These are phyloP conservation scores for Melanerpes formicivorus DNA, from an alignment of 2,113 vertebrate species.

Conservation along the genomic window DNA sequence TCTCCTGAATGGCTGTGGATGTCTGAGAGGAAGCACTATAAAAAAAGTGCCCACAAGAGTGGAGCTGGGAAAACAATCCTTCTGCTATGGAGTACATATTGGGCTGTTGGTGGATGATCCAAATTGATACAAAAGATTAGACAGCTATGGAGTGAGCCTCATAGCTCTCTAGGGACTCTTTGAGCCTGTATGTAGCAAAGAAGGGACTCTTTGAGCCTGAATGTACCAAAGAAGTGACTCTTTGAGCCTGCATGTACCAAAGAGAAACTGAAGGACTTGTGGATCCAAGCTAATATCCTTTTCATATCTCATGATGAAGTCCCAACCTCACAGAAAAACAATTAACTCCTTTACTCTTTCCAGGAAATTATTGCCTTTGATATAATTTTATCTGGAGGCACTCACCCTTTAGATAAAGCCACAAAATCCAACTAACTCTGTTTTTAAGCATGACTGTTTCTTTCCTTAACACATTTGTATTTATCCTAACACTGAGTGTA, in stretches of 20 bases:
- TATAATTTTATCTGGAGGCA: conserved; percentile 56
- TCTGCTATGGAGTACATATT: accelerated
- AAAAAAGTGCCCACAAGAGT: not conserved
- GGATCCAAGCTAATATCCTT: not conserved
- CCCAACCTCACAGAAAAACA: not conserved
- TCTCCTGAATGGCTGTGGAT: not conserved
- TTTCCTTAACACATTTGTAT: conserved; percentile 35
- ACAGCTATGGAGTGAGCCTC: not conserved
- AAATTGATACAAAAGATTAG: not conserved
- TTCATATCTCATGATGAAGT: not conserved
- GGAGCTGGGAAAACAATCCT: not conserved
- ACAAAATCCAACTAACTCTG: conserved; percentile 47
- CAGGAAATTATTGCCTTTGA: conserved; percentile 43
- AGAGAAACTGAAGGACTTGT: not conserved
- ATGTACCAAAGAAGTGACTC: not conserved
- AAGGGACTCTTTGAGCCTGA: not conserved
- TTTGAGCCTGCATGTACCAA: not conserved
- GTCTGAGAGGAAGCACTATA: not conserved
- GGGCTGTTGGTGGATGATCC: not conserved
- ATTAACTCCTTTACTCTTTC: not conserved
- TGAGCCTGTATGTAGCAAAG: not conserved
- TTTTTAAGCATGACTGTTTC: conserved; percentile 37
- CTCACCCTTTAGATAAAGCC: conserved; percentile 43
- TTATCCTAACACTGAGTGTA: conserved; percentile 18
- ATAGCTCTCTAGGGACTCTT: not conserved